Evolutionary conservation across 2,113 vertebrate genomes (phyloP).

Genomic region (Corythornis vintsioides): DNA sequence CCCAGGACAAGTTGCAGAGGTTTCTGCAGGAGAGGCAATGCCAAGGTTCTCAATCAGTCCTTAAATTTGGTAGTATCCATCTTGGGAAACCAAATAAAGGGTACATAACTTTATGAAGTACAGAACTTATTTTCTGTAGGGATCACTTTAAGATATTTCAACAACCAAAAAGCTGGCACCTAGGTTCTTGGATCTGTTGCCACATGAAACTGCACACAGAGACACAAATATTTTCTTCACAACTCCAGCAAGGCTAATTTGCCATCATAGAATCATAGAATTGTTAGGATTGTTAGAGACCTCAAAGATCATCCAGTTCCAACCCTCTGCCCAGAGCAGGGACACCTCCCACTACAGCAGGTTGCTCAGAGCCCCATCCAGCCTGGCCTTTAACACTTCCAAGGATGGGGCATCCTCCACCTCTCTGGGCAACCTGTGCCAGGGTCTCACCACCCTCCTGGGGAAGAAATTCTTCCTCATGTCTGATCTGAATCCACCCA

Average conservation of each 20-base stretch:
- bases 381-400: too few relatives aligned
- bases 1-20: background rate
- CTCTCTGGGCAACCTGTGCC: too few relatives aligned
- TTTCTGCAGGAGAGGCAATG: background rate
- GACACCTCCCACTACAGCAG: too few relatives aligned
- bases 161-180: background rate
- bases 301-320: too few relatives aligned
- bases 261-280: background rate
- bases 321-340: too few relatives aligned
- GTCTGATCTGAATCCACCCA: too few relatives aligned
- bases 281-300: too few relatives aligned
- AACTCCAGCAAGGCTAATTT: background rate
- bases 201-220: fast-evolving
- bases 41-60: background rate
- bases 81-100: background rate
- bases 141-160: background rate
- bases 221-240: background rate
- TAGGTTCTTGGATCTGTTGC: background rate
- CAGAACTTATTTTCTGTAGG: fast-evolving
- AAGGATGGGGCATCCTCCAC: too few relatives aligned
- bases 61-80: background rate
- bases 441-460: too few relatives aligned
- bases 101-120: background rate
- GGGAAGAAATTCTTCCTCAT: too few relatives aligned
- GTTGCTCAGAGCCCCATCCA: too few relatives aligned